Percentiles rank a stretch among this genome's conserved stretches.
Conservation (phyloP, 2,888 invertebrate species). For the Aproaerema taeniolella region DNA sequence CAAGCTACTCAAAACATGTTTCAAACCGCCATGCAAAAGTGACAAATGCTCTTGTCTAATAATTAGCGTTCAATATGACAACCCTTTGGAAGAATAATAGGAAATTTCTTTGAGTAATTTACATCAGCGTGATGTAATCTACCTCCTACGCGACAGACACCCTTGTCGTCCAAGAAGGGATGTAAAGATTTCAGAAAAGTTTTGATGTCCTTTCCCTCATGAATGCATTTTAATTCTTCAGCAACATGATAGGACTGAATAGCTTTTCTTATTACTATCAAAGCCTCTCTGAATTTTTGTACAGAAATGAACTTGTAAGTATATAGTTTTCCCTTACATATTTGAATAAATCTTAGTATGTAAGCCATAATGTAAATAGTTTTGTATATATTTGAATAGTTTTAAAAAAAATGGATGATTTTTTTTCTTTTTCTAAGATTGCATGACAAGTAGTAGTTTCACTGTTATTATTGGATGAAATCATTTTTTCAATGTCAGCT, state of each 20-base stretch:
- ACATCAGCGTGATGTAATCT: conserved; percentile 17
- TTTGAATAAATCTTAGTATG: conserved; percentile 15
- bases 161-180: conserved; percentile 20
- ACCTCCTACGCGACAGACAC: conserved; percentile 20
- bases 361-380: conserved; percentile 17
- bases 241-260: conserved; percentile 16
- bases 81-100: conserved; percentile 17
- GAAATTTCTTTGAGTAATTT: conserved; percentile 16
- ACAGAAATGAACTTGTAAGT: too few species aligned
- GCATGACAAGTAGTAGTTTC: too few species aligned
- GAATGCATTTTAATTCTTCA: conserved; percentile 14
- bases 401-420: too few species aligned
- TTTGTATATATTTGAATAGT: conserved; percentile 19
- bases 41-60: conserved; percentile 18
- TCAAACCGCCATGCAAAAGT: conserved; percentile 17
- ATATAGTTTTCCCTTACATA: too few species aligned
- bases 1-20: conserved; percentile 8
- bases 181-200: conserved; percentile 11
- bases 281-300: too few species aligned
- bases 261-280: too few species aligned
- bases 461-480: too few species aligned
- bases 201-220: conserved; percentile 4
- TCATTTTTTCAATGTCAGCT: too few species aligned
- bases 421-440: conserved; percentile 7
- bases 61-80: conserved; percentile 16